These are phyloP conservation scores for Nibea albiflora DNA, from an alignment of 2,113 vertebrate genomes.

Conservation along the genomic window DNA sequence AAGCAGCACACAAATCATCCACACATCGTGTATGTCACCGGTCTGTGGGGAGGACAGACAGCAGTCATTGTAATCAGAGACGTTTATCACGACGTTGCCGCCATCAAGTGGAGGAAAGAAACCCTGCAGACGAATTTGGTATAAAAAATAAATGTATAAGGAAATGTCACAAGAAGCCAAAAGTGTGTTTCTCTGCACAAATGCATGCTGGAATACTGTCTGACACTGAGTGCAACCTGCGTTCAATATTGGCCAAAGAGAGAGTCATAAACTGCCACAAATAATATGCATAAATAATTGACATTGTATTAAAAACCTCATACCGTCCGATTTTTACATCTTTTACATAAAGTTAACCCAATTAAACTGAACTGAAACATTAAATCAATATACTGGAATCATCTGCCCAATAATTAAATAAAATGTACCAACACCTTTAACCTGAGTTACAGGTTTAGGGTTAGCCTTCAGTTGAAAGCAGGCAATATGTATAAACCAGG, in stretches of 20 bases:
- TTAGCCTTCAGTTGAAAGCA: no score
- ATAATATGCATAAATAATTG: not conserved
- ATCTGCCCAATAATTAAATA: not conserved
- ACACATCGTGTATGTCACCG: not conserved
- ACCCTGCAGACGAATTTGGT: not conserved
- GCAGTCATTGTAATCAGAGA: not conserved
- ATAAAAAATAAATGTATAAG: not conserved
- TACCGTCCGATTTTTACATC: no score
- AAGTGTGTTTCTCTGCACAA: not conserved
- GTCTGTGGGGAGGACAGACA: not conserved
- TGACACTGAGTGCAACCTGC: no score
- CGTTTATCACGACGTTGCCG: not conserved
- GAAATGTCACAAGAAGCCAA: not conserved
- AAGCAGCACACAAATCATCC: not conserved
- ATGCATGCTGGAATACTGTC: no score
- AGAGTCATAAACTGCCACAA: not conserved
- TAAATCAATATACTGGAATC: no score
- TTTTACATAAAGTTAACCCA: not conserved
- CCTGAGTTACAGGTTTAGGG: no score
- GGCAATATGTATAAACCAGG: no score
- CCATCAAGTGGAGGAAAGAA: constrained; percentile 36
- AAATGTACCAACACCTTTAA: not conserved
- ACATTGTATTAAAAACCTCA: not conserved
- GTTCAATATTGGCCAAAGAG: no score
- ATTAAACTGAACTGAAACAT: no score